Evolutionary conservation across 2,797 vertebrate species (phyloP), one percentile per base, ranked within the genome.

Genomic region (Rhinatrema bivittatum): DNA sequence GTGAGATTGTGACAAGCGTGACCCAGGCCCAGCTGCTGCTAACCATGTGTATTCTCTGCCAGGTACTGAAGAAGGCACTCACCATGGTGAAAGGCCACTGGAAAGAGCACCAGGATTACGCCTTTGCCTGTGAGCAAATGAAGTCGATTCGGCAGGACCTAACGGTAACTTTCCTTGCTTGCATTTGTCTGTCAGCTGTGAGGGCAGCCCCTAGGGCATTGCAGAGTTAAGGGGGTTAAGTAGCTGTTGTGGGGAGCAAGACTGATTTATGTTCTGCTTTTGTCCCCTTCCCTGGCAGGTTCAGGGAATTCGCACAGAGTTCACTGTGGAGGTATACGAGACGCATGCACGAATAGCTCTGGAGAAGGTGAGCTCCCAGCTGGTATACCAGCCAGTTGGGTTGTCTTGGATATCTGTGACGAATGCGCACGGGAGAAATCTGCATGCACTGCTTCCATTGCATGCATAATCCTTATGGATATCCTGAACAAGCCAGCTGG

Each of bases 251-350:
- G n/a, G n/a, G n/a, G n/a, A n/a, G n/a, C n/a, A n/a, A n/a, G n/a
- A n/a, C n/a, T n/a, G n/a, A n/a, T 9, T 39, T 9, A 20, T 10
- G 14, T 19, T 12, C 20, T 27, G 16, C 16, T 10, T 12, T 21
- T 12, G 3, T 13, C n/a, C n/a, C n/a, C n/a, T 7, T 42, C 7
- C 4, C 5, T 2, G 26, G 3, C 46, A 94, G 93, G 93, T 96
- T 22, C 93, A 96, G 60, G 91, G 93, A 32, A 64, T 97, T 52
- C 87, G 93, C 36, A 94, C 92, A 0, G 91, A 95, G 4, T 93
- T 97, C 65, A 97, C 92, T 0, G 91, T 97, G 26, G 92, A 97
- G 53, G 92, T 97, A 6, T 97, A 94, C 1, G 92, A 97, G 70
- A 94, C 91, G 7, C 93, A 97, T 2, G 93, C 93, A 16, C 87